Base-by-base conservation (phyloP, 2,888 invertebrate genomes). In the Cepaea hortensis region DNA sequence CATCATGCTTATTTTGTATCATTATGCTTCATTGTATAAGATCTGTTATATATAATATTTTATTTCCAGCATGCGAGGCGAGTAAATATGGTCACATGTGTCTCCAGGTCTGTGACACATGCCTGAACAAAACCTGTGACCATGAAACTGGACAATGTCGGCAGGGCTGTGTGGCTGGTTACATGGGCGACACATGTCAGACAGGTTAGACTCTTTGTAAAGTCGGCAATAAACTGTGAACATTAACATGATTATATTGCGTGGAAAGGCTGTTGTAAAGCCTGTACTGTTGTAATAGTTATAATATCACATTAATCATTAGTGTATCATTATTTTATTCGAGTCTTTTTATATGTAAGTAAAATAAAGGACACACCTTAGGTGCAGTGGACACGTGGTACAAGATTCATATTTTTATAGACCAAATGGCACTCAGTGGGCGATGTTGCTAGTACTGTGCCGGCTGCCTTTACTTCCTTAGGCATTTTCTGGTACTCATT, bases 81-180 rank as follows among this genome's bases (percentile, higher is more conserved):
- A 84, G 87, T 9, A n/a, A 3, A 20, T 87, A 65, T 82, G 92
- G 92, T 46, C 35, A 73, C 9, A 79, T 86, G 62, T 92, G 92
- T 85, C 20, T 35, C 23, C 65, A 89, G 11, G 80, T 61, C 3
- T 91, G 92, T 88, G 89, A 89, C 20, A 82, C 90, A 48, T 92
- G 92, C 88, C 73, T 87, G 35, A 73, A 87, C 18, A 35, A 75
- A 6, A 80, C 82, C n/a, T 92, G 92, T 88, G 80, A 91, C 79
- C 90, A 87, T 61, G 90, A 90, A 83, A 89, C 89, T 23, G 92
- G 92, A 20, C 80, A 87, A n/a, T 92, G 92, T 90, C 55, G 73
- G 20, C 86, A 88, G 35, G 91, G 90, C 1, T 92, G 92, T 90
- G 65, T 87, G 11, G 85, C 88, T 48, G 92, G 92, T 0, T 92